phyloP scores from a whole-genome alignment of 1,140 invertebrate species.

The Eurosta solidaginis region DNA sequence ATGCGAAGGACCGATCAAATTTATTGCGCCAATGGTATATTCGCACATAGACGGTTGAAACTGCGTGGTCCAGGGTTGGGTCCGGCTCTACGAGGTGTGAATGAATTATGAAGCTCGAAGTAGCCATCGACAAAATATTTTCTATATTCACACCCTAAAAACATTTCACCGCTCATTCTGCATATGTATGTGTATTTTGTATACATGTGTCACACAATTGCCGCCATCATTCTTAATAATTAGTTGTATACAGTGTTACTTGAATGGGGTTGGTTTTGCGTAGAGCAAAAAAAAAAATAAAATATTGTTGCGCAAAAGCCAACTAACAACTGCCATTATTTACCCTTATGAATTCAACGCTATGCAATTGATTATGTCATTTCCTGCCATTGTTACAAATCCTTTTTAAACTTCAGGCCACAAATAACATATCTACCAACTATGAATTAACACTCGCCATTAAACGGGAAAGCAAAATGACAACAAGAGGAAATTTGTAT shows the following conservation, averaged over 20 bases:
- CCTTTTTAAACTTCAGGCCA: neutral
- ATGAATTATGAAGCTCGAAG: too few relatives aligned
- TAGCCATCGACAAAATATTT: neutral
- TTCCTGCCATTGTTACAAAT: neutral
- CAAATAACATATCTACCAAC: neutral
- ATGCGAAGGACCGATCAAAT: too few relatives aligned
- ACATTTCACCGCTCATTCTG: neutral
- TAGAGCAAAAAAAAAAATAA: neutral
- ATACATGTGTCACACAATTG: neutral
- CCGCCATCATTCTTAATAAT: conserved; percentile 12
- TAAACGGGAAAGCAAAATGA: neutral
- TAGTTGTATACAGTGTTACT: neutral
- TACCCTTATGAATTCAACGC: neutral
- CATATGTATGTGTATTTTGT: neutral
- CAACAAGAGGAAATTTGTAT: neutral
- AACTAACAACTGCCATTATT: neutral
- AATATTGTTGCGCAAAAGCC: neutral
- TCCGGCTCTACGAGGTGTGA: too few relatives aligned
- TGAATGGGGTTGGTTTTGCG: neutral
- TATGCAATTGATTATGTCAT: conserved; percentile 23
- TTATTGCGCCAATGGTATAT: too few relatives aligned
- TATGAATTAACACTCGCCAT: neutral
- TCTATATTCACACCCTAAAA: neutral
- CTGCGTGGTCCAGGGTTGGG: too few relatives aligned
- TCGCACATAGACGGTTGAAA: too few relatives aligned